Evolutionary conservation across 2,113 vertebrate species (phyloP).

Genomic region (Megaptera novaeangliae): DNA sequence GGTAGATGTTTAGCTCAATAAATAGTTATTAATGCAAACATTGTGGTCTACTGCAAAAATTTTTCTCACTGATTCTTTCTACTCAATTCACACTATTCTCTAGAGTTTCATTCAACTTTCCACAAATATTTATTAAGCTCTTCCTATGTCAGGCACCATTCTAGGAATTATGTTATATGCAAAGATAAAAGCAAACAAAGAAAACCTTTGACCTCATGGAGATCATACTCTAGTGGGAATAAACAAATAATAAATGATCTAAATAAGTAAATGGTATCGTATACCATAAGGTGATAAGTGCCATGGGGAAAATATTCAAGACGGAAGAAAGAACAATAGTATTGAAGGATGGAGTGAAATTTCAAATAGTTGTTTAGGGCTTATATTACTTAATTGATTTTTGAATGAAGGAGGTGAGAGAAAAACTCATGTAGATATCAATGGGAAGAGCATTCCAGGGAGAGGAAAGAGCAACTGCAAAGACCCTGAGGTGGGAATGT

Average conservation of each 20-base stretch:
- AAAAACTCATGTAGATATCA: neutral
- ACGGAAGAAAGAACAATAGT: neutral
- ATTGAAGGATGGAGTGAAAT: neutral
- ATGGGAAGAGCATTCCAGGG: neutral
- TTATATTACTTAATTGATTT: neutral
- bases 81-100: neutral
- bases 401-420: neutral
- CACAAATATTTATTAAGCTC: neutral
- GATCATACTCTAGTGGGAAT: neutral
- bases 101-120: neutral
- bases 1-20: neutral
- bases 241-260: neutral
- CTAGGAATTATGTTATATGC: neutral
- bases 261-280: neutral
- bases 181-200: neutral
- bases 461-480: neutral
- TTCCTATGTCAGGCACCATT: neutral
- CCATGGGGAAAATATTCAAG: neutral
- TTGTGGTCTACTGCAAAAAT: neutral
- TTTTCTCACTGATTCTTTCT: neutral
- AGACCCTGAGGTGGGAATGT: neutral
- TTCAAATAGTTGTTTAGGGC: neutral
- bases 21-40: neutral
- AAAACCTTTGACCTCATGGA: neutral
- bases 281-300: neutral